Conservation (phyloP, 2,797 vertebrate species). For the Argyrosomus regius region DNA sequence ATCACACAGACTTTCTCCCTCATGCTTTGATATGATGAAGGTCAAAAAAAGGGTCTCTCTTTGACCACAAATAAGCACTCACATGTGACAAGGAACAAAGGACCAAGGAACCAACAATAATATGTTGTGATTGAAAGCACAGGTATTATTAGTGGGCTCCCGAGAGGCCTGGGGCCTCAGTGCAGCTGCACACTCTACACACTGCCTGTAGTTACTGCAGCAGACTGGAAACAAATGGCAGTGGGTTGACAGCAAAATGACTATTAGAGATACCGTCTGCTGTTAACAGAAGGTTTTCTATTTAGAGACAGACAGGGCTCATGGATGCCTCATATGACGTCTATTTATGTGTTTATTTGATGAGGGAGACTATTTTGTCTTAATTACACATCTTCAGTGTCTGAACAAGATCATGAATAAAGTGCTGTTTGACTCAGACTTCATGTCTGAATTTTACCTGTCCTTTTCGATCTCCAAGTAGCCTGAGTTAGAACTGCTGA, state of each 20-base stretch:
- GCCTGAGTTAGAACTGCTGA: neutral
- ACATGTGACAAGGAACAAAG: conserved; percentile 50
- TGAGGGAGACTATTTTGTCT: neutral
- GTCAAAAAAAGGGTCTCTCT: conserved; percentile 27
- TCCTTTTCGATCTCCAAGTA: neutral
- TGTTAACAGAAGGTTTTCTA: conserved; percentile 32
- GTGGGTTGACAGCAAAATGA: conserved; percentile 45
- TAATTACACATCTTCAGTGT: neutral
- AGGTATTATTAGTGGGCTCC: conserved; percentile 70
- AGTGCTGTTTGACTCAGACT: neutral
- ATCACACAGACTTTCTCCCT: conserved; percentile 39
- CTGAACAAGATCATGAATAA: neutral
- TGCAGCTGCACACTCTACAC: conserved; percentile 51
- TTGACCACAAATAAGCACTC: conserved; percentile 60
- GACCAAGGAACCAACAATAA: conserved; percentile 53
- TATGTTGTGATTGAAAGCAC: conserved; percentile 65
- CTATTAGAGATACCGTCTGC: conserved; percentile 22
- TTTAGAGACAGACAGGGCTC: conserved; percentile 8
- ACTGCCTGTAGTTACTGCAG: conserved; percentile 52
- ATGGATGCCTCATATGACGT: conserved; percentile 1
- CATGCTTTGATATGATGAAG: conserved; percentile 41
- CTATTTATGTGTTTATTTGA: conserved; percentile 23
- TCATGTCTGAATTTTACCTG: neutral
- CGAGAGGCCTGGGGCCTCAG: conserved; percentile 44
- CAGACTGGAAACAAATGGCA: conserved; percentile 56